Conservation (phyloP, 2,113 vertebrate species). For the Gallinago paraguaiae region DNA sequence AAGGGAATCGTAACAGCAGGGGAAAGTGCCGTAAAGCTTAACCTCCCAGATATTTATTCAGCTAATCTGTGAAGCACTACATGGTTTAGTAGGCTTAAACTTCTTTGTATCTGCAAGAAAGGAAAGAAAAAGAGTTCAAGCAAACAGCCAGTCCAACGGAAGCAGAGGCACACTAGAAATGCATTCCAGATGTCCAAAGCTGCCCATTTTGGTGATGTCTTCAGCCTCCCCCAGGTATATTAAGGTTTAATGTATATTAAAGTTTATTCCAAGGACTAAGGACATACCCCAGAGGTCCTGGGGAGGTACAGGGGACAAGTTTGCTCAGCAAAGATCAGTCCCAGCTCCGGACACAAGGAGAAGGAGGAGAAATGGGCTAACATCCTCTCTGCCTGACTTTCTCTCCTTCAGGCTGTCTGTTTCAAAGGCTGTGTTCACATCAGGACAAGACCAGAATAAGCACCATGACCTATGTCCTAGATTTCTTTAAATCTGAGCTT, state of each 20-base stretch:
- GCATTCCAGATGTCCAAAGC: background rate
- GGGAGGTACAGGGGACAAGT: fast-evolving
- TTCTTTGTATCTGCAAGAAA: background rate
- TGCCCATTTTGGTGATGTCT: background rate
- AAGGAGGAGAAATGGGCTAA: background rate
- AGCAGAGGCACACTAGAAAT: background rate
- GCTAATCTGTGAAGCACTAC: background rate
- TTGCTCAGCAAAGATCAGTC: background rate
- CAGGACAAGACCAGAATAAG: background rate
- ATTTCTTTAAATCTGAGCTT: background rate
- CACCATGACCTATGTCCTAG: background rate
- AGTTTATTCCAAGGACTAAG: background rate
- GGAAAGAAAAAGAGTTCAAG: background rate
- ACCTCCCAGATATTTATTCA: background rate
- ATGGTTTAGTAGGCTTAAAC: background rate
- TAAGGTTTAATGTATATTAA: background rate
- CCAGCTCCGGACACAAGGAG: background rate
- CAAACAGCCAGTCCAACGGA: background rate
- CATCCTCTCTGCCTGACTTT: background rate
- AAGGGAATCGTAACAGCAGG: background rate
- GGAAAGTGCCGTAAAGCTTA: background rate
- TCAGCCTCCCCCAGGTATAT: background rate
- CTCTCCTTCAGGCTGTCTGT: background rate
- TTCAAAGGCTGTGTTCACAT: background rate
- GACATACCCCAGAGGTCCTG: background rate